Evolutionary conservation across 1,140 invertebrate genomes (phyloP), one percentile per base, ranked within the genome.

Genomic region (Chironomus striatipennis): DNA sequence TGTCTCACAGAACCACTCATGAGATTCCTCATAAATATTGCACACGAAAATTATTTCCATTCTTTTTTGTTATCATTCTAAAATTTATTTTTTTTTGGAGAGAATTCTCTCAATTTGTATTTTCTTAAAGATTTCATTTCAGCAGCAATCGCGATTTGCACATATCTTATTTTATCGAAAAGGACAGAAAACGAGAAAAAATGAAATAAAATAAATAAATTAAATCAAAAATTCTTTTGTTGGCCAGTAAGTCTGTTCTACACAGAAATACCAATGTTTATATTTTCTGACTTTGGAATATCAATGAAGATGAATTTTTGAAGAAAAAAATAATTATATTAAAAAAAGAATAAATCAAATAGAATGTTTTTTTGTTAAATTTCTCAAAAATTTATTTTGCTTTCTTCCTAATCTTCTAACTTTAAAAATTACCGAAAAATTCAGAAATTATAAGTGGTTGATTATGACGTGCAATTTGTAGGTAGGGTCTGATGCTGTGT

Each of bases 71-170:
- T 34, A 34, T 34, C 24, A 2, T 34, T 34, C 24, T 34, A 34
- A 34, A 34, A 5, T 34, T 34, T 34, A 9, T 4, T 4, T 15
- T 15, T 57, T n/a, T n/a, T 57, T n/a, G n/a, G 12, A 57, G 12
- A 57, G n/a, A 70, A 70, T 70, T 70, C 65, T 7, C 20, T 70
- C 65, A 70, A 70, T 70, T 70, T 70, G 65, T 70, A n/a, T 70
- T 70, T 57, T n/a, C 2, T 12, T 7, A 20, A 20, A 18, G 7
- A 9, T 70, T 70, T 70, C 5, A 21, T 70, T 70, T 70, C 47
- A n/a, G 12, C 47, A 57, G 47, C 47, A n/a, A 57, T 57, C 47
- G 15, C 12, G n/a, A 57, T 57, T 12, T 57, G 47, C n/a, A 57
- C 12, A 57, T 57, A 57, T 57, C 47, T 57, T 57, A n/a, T 15